These are phyloP conservation scores for Drosophila tani DNA, from an alignment of 1,140 invertebrate species.

Conservation along the genomic window DNA sequence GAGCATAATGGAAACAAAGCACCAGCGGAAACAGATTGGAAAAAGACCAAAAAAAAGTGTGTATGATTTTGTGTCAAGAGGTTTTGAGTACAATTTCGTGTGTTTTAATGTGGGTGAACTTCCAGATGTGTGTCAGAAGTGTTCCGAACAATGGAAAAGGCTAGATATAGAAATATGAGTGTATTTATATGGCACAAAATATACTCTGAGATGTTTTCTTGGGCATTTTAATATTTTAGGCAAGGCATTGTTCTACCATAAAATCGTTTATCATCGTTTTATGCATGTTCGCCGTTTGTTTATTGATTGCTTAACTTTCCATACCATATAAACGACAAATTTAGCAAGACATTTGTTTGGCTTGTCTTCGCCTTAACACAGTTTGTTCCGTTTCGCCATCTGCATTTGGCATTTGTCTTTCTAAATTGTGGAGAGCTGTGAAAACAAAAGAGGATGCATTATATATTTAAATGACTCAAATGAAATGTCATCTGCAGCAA, in stretches of 20 bases:
- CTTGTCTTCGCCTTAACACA: constrained; percentile 21
- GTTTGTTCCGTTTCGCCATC: constrained; percentile 14
- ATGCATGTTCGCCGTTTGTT: constrained; percentile 19
- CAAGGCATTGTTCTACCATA: constrained; percentile 3
- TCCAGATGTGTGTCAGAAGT: constrained; percentile 13
- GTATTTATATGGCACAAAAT: constrained; percentile 1
- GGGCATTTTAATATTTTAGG: constrained; percentile 1
- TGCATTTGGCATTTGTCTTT: constrained; percentile 41
- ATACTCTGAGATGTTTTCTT: background rate
- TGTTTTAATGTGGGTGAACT: constrained; percentile 6
- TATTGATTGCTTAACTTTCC: constrained; percentile 37
- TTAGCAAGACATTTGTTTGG: constrained; percentile 28
- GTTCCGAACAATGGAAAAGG: constrained; percentile 6
- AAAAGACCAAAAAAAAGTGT: background rate
- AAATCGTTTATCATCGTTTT: constrained; percentile 8
- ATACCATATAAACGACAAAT: constrained; percentile 19
- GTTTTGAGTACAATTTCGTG: constrained; percentile 14
- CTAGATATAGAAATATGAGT: background rate
- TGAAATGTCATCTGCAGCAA: constrained; percentile 52
- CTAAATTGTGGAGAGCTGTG: constrained; percentile 26
- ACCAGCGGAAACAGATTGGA: constrained; percentile 28
- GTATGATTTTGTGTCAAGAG: constrained; percentile 15
- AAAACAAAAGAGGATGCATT: constrained; percentile 47
- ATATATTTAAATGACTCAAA: constrained; percentile 60
- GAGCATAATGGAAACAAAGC: constrained; percentile 26